Base-by-base conservation (phyloP, 1,140 invertebrate species). In the Drosophila tani region DNA sequence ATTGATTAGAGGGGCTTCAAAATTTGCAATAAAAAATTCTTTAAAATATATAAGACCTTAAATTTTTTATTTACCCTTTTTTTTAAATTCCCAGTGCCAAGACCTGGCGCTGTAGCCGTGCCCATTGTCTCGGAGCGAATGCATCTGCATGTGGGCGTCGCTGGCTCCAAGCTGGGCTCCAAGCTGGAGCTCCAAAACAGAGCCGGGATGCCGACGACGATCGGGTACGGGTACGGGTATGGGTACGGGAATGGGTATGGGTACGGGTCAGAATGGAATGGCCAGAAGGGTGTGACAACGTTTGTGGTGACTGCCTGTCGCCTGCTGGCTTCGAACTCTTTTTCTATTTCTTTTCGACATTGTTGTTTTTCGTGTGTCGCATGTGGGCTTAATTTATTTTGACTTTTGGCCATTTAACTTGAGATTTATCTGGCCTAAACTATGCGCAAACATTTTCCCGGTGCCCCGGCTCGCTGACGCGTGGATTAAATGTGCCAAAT, bases 341-440 rank as follows among this genome's bases (percentile, higher is more conserved):
- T 82, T 82, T 67, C 50, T 75, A 53, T 68, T 68, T 67, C 14
- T 51, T 43, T 45, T 40, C 46, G 6, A 32, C 9, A 6, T 60
- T 46, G 50, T 17, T 32, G 46, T 38, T 57, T 59, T 41, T 43
- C 47, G 53, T 73, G 32, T 62, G 56, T 64, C 85, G 71, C 85
- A 88, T 88, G 85, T 88, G 85, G 85, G 85, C 85, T 88, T 90
- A 88, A 88, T 88, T 88, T 88, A 88, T 88, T 88, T 88, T 88
- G 85, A 88, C 85, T 90, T 90, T 88, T 88, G 85, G 85, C 85
- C 85, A 88, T 88, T 88, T 88, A 88, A 83, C 85, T 88, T 79
- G 75, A 90, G 85, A 88, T 88, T 88, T 88, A 88, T 88, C 85
- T 88, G 81, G 81, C 75, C 85, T 88, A 88, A 90, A 85, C 85